Evolutionary conservation across 2,888 invertebrate genomes (phyloP).

Genomic region (Trisateles emortualis): DNA sequence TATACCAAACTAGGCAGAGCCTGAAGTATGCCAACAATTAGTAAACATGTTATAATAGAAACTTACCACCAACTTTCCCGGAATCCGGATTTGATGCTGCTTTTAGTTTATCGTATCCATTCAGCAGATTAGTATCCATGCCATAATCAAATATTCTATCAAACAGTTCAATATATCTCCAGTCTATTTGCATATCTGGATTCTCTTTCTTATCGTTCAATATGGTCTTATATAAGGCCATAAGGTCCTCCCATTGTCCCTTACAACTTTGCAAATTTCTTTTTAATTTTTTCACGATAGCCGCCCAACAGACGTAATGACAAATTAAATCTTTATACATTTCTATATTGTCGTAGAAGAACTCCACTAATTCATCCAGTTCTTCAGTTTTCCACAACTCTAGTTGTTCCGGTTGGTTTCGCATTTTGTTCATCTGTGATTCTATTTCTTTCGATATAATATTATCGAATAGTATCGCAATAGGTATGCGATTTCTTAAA

Average conservation of each 20-base stretch:
- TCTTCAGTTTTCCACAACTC: conserved; percentile 60
- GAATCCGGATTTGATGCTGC: conserved; percentile 33
- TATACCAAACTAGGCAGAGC: no score
- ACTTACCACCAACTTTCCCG: conserved; percentile 64
- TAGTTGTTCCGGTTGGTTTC: conserved; percentile 19
- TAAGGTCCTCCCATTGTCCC: conserved; percentile 70
- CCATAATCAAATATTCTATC: conserved; percentile 82
- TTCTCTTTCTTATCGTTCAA: conserved; percentile 76
- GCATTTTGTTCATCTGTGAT: conserved; percentile 46
- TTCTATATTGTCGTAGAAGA: conserved; percentile 70
- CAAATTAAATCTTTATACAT: conserved; percentile 74
- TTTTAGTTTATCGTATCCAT: conserved; percentile 59
- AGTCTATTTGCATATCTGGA: conserved; percentile 76
- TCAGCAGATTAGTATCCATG: conserved; percentile 69
- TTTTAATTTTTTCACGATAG: conserved; percentile 59
- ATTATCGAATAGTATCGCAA: conserved; percentile 72
- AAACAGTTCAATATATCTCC: conserved; percentile 80
- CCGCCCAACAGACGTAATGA: conserved; percentile 74
- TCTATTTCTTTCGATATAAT: conserved; percentile 71
- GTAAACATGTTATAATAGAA: neutral
- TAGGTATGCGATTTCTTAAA: conserved; percentile 60
- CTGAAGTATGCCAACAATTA: neutral
- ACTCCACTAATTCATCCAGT: conserved; percentile 69
- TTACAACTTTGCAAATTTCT: conserved; percentile 57
- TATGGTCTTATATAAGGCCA: conserved; percentile 65